phyloP scores from a whole-genome alignment of 2,113 vertebrate species.

The Loxodonta africana region DNA sequence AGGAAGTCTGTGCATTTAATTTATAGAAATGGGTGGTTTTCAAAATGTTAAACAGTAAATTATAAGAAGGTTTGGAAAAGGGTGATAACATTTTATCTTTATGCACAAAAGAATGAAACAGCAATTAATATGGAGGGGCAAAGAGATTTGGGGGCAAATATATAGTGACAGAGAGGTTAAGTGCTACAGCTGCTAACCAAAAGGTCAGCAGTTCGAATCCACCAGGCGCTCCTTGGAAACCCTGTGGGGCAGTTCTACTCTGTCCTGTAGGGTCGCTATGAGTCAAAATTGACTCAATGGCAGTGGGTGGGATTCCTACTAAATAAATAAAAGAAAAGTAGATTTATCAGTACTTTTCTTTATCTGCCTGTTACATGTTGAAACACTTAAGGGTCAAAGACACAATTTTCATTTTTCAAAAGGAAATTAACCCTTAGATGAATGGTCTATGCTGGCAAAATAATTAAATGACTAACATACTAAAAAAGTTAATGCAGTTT shows the following conservation, averaged over 20 bases:
- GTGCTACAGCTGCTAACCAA: too few species aligned
- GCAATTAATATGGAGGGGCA: background rate
- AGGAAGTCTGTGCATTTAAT: background rate
- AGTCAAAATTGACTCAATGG: too few species aligned
- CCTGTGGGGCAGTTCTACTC: too few species aligned
- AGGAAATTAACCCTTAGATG: background rate
- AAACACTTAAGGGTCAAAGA: background rate
- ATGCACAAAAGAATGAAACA: background rate
- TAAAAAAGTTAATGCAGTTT: background rate
- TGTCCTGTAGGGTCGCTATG: too few species aligned
- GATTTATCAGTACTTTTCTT: background rate
- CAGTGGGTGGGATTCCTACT: background rate
- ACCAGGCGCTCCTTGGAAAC: too few species aligned
- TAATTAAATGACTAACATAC: background rate
- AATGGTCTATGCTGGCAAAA: background rate
- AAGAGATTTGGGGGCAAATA: background rate
- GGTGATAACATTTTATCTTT: background rate
- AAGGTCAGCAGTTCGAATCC: too few species aligned
- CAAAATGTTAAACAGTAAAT: constrained; percentile 4
- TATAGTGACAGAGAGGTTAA: background rate
- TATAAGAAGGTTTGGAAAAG: background rate
- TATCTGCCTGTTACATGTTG: background rate
- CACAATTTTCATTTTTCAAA: background rate
- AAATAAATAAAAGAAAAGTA: background rate
- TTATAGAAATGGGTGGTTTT: background rate